Evolutionary conservation across 1,140 invertebrate genomes (phyloP).

Genomic region (Pararge aegeria): DNA sequence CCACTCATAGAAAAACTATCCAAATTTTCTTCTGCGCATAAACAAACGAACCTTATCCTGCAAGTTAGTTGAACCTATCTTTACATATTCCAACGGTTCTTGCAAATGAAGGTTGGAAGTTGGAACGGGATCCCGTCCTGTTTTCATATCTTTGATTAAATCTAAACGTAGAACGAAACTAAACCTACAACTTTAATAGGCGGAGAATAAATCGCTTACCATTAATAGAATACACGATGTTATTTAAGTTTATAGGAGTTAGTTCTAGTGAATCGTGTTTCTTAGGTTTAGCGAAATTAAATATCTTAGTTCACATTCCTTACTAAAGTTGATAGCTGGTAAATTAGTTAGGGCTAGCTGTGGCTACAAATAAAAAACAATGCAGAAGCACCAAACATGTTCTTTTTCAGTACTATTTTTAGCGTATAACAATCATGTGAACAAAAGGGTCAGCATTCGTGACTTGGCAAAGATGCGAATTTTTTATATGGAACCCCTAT

Average conservation of each 20-base stretch:
- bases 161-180: constrained; percentile 6
- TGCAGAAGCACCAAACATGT: too few species aligned
- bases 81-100: constrained; percentile 22
- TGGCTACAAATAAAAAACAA: too few species aligned
- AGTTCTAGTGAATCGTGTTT: background rate
- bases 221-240: constrained; percentile 7
- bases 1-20: too few species aligned
- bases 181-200: constrained; percentile 5
- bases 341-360: too few species aligned
- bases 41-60: background rate
- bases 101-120: constrained; percentile 14
- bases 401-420: background rate
- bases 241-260: background rate
- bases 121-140: constrained; percentile 16
- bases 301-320: too few species aligned
- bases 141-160: constrained; percentile 25
- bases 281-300: background rate
- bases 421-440: background rate
- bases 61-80: constrained; percentile 2
- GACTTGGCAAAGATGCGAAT: constrained; percentile 23
- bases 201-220: background rate
- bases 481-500: constrained; percentile 21
- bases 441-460: constrained; percentile 10
- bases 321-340: too few species aligned
- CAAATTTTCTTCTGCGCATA: too few species aligned